Percentiles rank a stretch among this genome's conserved stretches.
phyloP scores from a whole-genome alignment of 2,797 vertebrate genomes.

The Melanotaenia nigrans region DNA sequence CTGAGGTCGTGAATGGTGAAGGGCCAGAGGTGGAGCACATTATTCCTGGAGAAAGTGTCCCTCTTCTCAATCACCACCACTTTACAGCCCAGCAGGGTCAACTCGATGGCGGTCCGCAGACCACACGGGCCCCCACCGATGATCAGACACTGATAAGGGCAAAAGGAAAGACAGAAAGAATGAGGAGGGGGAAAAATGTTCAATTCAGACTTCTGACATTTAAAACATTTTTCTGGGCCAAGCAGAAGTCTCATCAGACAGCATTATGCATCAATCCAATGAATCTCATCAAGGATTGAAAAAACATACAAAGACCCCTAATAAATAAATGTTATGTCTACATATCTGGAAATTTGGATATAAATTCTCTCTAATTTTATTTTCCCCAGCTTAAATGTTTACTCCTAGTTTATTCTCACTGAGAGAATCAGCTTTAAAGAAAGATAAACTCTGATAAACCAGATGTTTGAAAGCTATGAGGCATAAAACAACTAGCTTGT shows the following conservation, averaged over 20 bases:
- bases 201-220: background rate
- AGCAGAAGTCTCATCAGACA: background rate
- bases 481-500: background rate
- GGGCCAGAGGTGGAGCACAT: constrained; percentile 98
- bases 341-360: background rate
- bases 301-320: background rate
- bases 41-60: constrained; percentile 97
- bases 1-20: constrained; percentile 97
- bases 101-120: constrained; percentile 93
- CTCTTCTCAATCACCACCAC: constrained; percentile 96
- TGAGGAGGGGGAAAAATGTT: background rate
- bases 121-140: constrained; percentile 95
- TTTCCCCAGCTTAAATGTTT: background rate
- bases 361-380: background rate
- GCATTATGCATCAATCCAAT: background rate
- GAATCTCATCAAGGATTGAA: background rate
- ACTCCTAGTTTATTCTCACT: background rate
- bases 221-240: background rate
- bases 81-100: constrained; percentile 94
- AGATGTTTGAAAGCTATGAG: background rate
- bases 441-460: too few species aligned
- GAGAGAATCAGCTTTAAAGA: background rate
- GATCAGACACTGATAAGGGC: constrained; percentile 88
- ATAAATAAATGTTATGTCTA: background rate
- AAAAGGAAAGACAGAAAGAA: background rate